These are phyloP conservation scores for Hypercompe scribonia DNA, from an alignment of 2,888 invertebrate species.

Conservation along the genomic window DNA sequence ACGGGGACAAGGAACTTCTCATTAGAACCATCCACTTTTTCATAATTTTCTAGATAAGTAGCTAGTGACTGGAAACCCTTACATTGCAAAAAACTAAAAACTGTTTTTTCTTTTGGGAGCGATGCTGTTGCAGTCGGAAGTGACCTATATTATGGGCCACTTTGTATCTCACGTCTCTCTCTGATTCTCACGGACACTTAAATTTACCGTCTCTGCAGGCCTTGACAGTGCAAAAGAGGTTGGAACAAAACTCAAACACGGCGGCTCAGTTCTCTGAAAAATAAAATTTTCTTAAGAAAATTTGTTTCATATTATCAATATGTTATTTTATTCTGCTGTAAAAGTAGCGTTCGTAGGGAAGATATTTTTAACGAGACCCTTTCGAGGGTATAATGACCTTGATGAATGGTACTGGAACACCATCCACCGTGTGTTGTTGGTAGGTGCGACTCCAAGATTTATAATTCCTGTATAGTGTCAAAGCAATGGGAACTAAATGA, in stretches of 20 bases:
- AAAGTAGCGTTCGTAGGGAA: neutral
- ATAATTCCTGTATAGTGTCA: too few species aligned
- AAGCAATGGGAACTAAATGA: too few species aligned
- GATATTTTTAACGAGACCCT: too few species aligned
- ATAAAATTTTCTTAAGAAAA: neutral
- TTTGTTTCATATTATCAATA: too few species aligned
- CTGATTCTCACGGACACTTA: neutral
- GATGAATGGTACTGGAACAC: too few species aligned
- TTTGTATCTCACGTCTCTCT: neutral
- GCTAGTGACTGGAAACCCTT: neutral
- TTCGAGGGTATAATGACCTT: too few species aligned
- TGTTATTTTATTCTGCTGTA: too few species aligned
- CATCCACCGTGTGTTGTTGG: too few species aligned
- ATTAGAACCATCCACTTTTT: neutral
- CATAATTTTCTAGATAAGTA: neutral
- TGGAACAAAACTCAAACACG: neutral
- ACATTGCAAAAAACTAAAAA: neutral
- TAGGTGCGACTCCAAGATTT: too few species aligned
- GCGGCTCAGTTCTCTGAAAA: neutral
- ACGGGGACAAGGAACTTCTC: too few species aligned
- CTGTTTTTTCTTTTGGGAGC: neutral
- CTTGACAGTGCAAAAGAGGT: neutral
- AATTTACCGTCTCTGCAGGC: neutral
- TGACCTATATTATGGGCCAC: neutral
- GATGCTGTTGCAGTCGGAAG: neutral